phyloP scores from a whole-genome alignment of 1,140 invertebrate genomes.

The Oedothorax gibbosus region DNA sequence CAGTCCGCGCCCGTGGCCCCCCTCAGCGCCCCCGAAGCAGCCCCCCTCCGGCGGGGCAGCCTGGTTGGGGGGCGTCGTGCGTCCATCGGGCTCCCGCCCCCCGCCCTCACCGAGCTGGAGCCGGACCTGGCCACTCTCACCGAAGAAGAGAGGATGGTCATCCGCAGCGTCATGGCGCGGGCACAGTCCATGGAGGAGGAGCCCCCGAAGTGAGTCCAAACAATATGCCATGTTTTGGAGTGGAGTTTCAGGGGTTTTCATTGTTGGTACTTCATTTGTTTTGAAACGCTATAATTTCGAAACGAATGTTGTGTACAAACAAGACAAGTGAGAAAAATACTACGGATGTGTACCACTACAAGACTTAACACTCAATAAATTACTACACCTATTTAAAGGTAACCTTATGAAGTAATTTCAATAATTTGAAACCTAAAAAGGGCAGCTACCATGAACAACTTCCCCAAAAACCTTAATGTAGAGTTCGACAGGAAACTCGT shows the following conservation, averaged over 20 bases:
- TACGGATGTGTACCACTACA: no score
- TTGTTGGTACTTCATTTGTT: neutral
- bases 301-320: neutral
- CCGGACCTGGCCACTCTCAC: conserved; percentile 74
- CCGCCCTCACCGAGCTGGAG: conserved; percentile 62
- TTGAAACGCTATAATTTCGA: neutral
- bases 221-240: no score
- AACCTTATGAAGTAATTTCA: no score
- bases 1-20: conserved; percentile 49
- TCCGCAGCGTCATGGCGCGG: conserved; percentile 74
- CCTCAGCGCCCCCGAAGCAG: conserved; percentile 16
- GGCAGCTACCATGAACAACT: no score
- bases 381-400: no score
- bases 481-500: no score
- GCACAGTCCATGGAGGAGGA: conserved; percentile 69
- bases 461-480: no score
- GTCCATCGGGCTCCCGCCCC: conserved; percentile 46
- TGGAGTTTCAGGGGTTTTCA: no score
- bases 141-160: conserved; percentile 73
- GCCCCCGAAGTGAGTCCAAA: neutral
- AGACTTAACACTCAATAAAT: no score
- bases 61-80: conserved; percentile 39
- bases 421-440: no score
- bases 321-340: neutral
- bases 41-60: conserved; percentile 48